These are phyloP conservation scores for Linepithema humile DNA, from an alignment of 1,140 invertebrate species.

Conservation along the genomic window DNA sequence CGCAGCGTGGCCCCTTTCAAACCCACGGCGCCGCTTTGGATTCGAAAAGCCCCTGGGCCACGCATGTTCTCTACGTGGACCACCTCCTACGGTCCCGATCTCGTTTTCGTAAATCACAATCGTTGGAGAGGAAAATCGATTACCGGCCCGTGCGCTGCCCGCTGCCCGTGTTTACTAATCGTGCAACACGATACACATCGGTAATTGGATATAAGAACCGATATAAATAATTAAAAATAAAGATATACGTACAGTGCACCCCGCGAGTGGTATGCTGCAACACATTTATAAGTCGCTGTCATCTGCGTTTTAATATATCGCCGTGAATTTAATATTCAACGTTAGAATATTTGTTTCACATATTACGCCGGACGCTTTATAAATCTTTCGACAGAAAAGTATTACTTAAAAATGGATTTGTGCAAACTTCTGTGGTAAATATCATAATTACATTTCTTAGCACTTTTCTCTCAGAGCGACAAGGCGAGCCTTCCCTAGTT, in stretches of 20 bases:
- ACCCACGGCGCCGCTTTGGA: constrained; percentile 4
- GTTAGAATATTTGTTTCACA: neutral
- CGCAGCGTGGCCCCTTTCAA: neutral
- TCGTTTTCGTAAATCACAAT: constrained; percentile 66
- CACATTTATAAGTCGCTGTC: neutral
- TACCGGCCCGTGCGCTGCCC: neutral
- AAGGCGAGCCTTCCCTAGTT: neutral
- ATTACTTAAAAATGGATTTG: neutral
- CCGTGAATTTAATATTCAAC: neutral
- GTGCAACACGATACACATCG: neutral
- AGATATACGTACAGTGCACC: neutral
- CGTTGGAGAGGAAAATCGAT: constrained; percentile 26
- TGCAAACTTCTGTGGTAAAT: neutral
- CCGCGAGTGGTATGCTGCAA: neutral
- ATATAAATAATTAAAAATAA: constrained; percentile 41
- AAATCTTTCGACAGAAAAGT: neutral
- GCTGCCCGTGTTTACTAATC: constrained; percentile 40
- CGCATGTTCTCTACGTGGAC: neutral
- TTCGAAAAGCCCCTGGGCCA: constrained; percentile 60
- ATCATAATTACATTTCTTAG: neutral
- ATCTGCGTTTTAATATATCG: neutral
- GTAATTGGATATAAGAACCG: constrained; percentile 16
- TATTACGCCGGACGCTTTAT: neutral
- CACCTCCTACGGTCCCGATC: constrained; percentile 54
- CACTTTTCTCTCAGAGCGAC: neutral